Conservation (phyloP, 2,113 vertebrate species). For the Malurus cyaneus region DNA sequence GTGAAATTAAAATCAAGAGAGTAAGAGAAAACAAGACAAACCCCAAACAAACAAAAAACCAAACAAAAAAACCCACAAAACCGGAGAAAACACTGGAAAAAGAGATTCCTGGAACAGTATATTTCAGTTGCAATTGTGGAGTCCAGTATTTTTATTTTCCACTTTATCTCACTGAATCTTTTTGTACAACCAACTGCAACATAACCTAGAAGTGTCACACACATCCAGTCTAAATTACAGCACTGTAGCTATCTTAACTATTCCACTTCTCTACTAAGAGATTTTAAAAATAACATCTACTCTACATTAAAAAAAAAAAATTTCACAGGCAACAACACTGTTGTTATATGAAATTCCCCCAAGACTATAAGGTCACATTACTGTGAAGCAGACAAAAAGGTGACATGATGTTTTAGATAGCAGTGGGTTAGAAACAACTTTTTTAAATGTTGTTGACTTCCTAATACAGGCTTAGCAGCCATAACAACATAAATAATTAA, state of each 20-base stretch:
- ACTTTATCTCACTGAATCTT: background rate
- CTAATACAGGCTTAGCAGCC: background rate
- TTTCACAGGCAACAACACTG: background rate
- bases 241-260: background rate
- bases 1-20: background rate
- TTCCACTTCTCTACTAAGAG: background rate
- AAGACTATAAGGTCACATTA: background rate
- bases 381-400: background rate
- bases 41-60: background rate
- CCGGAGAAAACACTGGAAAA: background rate
- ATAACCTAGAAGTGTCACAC: background rate
- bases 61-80: background rate
- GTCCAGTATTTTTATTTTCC: background rate
- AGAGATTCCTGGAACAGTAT: background rate
- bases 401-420: background rate
- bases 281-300: background rate
- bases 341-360: background rate
- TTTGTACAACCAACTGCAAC: background rate
- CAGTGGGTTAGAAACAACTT: background rate
- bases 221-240: background rate
- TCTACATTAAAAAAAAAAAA: background rate
- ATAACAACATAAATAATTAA: background rate
- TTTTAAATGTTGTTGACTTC: background rate
- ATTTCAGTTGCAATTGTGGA: background rate
- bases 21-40: background rate